phyloP scores from a whole-genome alignment of 2,797 vertebrate genomes.

The Uromys caudimaculatus region DNA sequence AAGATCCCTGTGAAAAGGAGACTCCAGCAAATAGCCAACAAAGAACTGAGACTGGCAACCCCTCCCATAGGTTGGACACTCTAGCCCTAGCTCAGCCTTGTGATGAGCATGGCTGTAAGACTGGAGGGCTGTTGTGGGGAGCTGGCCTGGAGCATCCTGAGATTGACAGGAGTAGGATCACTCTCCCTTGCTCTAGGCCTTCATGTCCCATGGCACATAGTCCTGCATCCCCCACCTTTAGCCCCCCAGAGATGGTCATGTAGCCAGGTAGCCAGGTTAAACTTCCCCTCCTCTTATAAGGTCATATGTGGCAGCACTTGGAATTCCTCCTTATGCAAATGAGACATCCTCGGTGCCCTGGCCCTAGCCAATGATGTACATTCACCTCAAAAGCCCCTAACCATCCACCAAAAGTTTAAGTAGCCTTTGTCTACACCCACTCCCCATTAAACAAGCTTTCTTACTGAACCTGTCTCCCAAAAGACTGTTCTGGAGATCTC shows the following conservation, averaged over 20 bases:
- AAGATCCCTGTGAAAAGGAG: background rate
- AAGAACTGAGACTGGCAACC: background rate
- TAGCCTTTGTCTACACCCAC: conserved; percentile 88
- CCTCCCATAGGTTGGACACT: background rate
- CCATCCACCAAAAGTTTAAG: conserved; percentile 86
- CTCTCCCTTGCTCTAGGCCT: too few species aligned
- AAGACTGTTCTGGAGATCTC: background rate
- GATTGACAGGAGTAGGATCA: background rate
- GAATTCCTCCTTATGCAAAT: background rate
- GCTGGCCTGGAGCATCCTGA: background rate
- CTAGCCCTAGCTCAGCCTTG: background rate
- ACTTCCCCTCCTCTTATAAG: background rate
- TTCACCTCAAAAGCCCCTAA: background rate
- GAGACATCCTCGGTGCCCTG: background rate
- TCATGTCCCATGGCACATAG: background rate
- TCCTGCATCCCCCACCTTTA: background rate
- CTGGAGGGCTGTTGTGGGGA: too few species aligned
- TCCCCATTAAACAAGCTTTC: background rate
- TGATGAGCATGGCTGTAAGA: background rate
- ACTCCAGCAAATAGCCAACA: background rate
- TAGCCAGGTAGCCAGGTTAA: background rate
- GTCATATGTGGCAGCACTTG: background rate
- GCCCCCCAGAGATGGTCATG: background rate
- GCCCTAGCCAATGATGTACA: too few species aligned
- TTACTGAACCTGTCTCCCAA: background rate